Conservation (phyloP, 37 sponge, comb jelly and placozoan genomes). For the Dysidea cf. avara region DNA sequence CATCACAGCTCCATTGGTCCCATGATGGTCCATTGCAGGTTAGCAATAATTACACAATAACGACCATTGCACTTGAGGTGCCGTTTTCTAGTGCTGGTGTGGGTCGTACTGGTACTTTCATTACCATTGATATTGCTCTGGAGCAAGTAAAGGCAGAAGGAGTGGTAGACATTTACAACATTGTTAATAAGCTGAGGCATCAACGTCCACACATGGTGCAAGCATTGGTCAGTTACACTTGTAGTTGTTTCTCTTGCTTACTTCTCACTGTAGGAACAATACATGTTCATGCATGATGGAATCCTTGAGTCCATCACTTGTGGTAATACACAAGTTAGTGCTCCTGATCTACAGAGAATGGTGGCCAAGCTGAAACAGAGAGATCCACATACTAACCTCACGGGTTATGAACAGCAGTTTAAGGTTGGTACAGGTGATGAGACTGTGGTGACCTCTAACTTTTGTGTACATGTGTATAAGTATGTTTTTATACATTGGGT, state of each 20-base stretch:
- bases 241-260: not conserved
- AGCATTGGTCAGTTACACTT: not conserved
- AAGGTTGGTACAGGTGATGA: not conserved
- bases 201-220: constrained; percentile 17
- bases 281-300: constrained; percentile 10
- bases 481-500: not conserved
- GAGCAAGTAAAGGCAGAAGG: constrained; percentile 17
- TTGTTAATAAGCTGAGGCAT: constrained; percentile 18
- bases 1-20: constrained; percentile 16
- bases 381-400: not conserved
- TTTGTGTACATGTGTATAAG: not conserved
- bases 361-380: not conserved
- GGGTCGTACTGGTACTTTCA: constrained; percentile 44
- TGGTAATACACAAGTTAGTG: constrained; percentile 5
- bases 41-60: constrained; percentile 6
- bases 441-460: not conserved
- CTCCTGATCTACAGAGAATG: not conserved
- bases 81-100: too few species aligned
- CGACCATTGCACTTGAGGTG: constrained; percentile 12
- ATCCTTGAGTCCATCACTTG: not conserved
- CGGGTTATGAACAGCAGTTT: not conserved
- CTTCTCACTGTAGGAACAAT: constrained; percentile 3
- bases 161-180: constrained; percentile 7
- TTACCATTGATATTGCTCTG: constrained; percentile 10
- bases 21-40: constrained; percentile 67